phyloP scores from a whole-genome alignment of 1,140 invertebrate species.

The Schlechtendalia chinensis region DNA sequence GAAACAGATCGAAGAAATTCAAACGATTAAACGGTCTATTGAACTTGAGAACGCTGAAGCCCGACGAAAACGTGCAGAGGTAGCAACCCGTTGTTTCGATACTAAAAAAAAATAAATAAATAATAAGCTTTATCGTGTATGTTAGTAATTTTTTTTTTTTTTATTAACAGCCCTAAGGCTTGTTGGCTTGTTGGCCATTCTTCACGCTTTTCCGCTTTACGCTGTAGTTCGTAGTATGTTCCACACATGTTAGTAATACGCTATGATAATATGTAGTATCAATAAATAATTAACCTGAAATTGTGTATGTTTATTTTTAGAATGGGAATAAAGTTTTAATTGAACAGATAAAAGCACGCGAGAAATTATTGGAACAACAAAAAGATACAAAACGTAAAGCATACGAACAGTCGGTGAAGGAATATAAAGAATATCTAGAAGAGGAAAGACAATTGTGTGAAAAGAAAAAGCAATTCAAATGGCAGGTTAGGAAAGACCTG shows the following conservation, averaged over 20 bases:
- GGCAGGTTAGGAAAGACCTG: background rate
- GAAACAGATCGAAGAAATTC: slow-evolving; percentile 22
- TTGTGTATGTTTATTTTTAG: too few species aligned
- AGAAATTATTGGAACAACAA: background rate
- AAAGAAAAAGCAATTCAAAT: background rate
- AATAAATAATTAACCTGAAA: too few species aligned
- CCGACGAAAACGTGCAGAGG: background rate
- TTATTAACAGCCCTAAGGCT: too few species aligned
- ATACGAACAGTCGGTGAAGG: background rate
- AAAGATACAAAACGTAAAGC: background rate
- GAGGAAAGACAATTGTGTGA: background rate
- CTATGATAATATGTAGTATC: background rate
- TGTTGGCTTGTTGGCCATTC: too few species aligned
- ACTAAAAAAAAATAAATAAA: too few species aligned
- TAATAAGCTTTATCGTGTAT: too few species aligned
- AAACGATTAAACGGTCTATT: background rate
- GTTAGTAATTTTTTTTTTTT: too few species aligned
- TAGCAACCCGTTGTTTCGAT: background rate
- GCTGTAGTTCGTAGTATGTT: too few species aligned
- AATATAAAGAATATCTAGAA: background rate
- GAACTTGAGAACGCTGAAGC: background rate
- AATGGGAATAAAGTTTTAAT: background rate
- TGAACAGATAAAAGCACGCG: background rate
- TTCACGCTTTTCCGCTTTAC: too few species aligned
- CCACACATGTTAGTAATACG: too few species aligned